phyloP scores from a whole-genome alignment of 35 echinoderm and acorn worm genomes.

The Amphiura filiformis region DNA sequence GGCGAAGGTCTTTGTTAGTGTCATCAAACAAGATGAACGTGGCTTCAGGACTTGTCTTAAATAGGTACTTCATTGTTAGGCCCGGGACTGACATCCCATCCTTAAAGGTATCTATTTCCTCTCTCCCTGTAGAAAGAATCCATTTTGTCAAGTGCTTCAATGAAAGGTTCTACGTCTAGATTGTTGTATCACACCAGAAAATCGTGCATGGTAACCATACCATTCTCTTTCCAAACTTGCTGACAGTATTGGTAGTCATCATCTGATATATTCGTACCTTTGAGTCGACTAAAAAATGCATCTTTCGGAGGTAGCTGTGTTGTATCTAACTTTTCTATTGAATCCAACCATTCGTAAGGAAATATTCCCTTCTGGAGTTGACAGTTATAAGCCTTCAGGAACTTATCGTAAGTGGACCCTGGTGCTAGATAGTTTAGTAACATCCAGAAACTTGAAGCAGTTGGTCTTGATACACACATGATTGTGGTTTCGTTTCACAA shows the following conservation, averaged over 20 bases:
- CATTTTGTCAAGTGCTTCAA: background rate
- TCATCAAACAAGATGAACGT: background rate
- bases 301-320: conserved; percentile 19
- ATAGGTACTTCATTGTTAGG: conserved; percentile 23
- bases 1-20: conserved; percentile 15
- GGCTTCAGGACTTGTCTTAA: background rate
- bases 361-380: background rate
- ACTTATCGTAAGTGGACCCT: background rate
- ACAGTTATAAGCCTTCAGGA: background rate
- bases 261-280: conserved; percentile 10
- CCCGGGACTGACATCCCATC: conserved; percentile 35
- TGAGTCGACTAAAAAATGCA: conserved; percentile 16
- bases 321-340: conserved; percentile 2
- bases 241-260: conserved; percentile 35
- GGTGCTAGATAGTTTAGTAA: background rate
- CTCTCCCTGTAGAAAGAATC: background rate
- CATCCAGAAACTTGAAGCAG: background rate
- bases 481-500: background rate
- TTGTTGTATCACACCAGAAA: conserved; percentile 19
- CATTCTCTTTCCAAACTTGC: conserved; percentile 18
- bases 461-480: background rate
- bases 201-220: conserved; percentile 35
- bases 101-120: conserved; percentile 25
- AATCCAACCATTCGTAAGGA: conserved; percentile 23
- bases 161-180: background rate